phyloP scores from a whole-genome alignment of 2,797 vertebrate species.

The Botia almorhae region DNA sequence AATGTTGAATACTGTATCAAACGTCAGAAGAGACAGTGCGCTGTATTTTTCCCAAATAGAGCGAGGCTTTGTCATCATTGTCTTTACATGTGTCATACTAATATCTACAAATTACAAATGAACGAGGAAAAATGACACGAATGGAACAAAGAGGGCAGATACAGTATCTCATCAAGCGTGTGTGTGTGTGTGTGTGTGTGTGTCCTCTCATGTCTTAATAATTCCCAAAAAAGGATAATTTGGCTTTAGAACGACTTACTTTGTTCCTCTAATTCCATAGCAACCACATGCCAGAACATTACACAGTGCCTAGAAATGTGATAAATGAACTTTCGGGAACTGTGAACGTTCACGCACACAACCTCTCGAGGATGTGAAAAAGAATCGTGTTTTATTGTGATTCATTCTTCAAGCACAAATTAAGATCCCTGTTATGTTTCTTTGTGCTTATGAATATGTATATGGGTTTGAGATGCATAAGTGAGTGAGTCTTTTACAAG shows the following conservation, averaged over 20 bases:
- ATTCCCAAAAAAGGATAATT: slow-evolving; percentile 49
- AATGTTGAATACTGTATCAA: slow-evolving; percentile 2
- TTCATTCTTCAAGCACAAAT: slow-evolving; percentile 26
- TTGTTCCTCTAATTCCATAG: slow-evolving; percentile 53
- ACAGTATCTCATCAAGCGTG: slow-evolving; percentile 28
- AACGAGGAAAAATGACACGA: slow-evolving; percentile 12
- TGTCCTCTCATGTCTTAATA: slow-evolving; percentile 46
- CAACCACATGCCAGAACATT: slow-evolving; percentile 45
- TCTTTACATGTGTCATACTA: background rate
- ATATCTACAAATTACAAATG: slow-evolving; percentile 19
- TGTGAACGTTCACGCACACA: slow-evolving; percentile 2
- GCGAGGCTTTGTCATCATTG: background rate
- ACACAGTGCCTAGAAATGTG: slow-evolving; percentile 1
- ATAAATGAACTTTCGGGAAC: slow-evolving; percentile 35
- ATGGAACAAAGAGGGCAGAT: slow-evolving; percentile 3
- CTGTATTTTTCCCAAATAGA: slow-evolving; percentile 12
- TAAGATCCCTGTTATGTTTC: slow-evolving; percentile 5
- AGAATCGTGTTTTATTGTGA: slow-evolving; percentile 12
- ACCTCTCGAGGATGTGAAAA: slow-evolving; percentile 19
- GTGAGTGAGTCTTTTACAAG: background rate
- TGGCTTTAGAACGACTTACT: slow-evolving; percentile 33
- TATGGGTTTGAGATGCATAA: slow-evolving; percentile 1
- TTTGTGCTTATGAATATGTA: slow-evolving; percentile 10
- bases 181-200: slow-evolving; percentile 17
- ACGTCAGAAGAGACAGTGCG: background rate